Evolutionary conservation across 2,113 vertebrate species (phyloP).

Genomic region (Dipodomys stephensi): DNA sequence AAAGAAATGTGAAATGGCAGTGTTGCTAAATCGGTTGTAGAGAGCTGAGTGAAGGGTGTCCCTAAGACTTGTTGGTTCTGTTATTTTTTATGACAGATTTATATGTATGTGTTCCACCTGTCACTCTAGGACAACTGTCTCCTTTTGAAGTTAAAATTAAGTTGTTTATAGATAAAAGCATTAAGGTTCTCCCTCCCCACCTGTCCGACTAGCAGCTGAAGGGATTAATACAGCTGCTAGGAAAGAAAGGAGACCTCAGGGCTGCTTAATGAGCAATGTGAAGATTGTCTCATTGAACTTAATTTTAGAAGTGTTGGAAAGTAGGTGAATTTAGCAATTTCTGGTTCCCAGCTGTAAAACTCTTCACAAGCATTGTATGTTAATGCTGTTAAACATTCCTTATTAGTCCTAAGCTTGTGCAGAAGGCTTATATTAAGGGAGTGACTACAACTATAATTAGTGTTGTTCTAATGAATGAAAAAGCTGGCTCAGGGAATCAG

Average conservation of each 20-base stretch:
- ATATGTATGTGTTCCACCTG: neutral
- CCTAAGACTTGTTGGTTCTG: neutral
- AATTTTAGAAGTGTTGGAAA: constrained; percentile 32
- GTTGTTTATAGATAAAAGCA: constrained; percentile 57
- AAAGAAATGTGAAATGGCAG: neutral
- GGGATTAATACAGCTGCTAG: constrained; percentile 75
- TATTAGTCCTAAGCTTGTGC: neutral
- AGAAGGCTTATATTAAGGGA: neutral
- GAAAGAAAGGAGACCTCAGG: neutral
- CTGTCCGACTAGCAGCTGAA: constrained; percentile 76
- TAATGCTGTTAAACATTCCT: constrained; percentile 3
- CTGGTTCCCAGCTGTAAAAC: neutral
- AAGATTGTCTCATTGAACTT: neutral
- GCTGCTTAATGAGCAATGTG: neutral
- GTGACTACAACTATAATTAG: neutral
- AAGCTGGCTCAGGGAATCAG: neutral
- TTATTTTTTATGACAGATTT: neutral
- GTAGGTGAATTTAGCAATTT: constrained; percentile 20
- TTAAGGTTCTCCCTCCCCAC: constrained; percentile 51
- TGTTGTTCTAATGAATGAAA: constrained; percentile 1
- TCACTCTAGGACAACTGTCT: constrained; percentile 26
- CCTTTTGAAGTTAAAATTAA: neutral
- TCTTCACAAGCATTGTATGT: neutral
- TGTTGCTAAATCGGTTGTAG: constrained; percentile 16
- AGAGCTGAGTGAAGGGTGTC: constrained; percentile 25